Evolutionary conservation across 2,888 invertebrate genomes (phyloP).

Genomic region (Bibio marci): DNA sequence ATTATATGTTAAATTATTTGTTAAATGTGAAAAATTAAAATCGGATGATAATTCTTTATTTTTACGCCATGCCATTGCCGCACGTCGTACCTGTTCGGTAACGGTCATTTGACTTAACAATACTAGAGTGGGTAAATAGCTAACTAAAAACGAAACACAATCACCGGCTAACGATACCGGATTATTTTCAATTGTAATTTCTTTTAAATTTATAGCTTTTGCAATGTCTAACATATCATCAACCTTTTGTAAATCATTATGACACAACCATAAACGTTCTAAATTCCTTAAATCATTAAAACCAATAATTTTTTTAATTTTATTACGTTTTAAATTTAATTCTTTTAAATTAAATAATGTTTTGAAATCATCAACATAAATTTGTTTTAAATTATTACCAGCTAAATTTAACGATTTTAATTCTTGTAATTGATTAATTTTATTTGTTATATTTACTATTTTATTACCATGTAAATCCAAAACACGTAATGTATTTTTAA

Average conservation of each 20-base stretch:
- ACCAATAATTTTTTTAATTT: constrained; percentile 60
- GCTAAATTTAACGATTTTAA: constrained; percentile 85
- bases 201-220: constrained; percentile 57
- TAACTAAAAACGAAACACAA: constrained; percentile 65
- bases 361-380: constrained; percentile 58
- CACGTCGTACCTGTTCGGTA: constrained; percentile 57
- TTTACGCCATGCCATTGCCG: constrained; percentile 64
- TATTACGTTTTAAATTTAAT: constrained; percentile 75
- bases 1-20: constrained; percentile 32
- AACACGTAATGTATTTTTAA: constrained; percentile 56
- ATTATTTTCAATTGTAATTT: constrained; percentile 76
- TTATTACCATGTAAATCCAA: constrained; percentile 88
- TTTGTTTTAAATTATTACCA: constrained; percentile 69
- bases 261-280: constrained; percentile 36
- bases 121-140: constrained; percentile 55
- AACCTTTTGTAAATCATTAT: constrained; percentile 43
- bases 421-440: constrained; percentile 44
- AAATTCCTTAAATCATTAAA: constrained; percentile 60
- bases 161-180: constrained; percentile 66
- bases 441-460: constrained; percentile 36
- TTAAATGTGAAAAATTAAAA: constrained; percentile 27
- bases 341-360: constrained; percentile 67
- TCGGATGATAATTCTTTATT: constrained; percentile 50
- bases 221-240: constrained; percentile 74
- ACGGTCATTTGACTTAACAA: constrained; percentile 63